Evolutionary conservation across 1,140 invertebrate species (phyloP), one percentile per base, ranked within the genome.

Genomic region (Nephotettix cincticeps): DNA sequence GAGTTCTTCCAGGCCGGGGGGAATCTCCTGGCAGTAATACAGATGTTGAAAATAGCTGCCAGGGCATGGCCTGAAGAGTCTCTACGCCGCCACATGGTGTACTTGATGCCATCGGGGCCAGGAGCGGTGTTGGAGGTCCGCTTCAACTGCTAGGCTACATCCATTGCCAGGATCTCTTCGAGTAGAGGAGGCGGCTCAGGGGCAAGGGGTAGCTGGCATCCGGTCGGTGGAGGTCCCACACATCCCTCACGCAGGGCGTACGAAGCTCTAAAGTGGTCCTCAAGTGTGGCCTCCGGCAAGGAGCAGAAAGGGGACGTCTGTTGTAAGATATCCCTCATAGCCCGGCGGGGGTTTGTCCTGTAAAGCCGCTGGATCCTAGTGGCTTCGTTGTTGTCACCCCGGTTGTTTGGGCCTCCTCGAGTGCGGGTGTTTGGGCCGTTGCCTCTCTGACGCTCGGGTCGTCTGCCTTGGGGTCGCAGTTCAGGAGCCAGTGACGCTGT

Each of bases 61-160:
- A 54, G 47, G 23, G 23, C 47, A 54, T 54, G 47, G 6, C 11
- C 11, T 54, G 11, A 21, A 11, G 47, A 17, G 36, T 40, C 36
- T 17, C 36, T 6, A 40, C 36, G 36, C 6, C 47, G 47, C 47
- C 47, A 54, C 11, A 14, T 21, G 4, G 9, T 21, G 23, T 54
- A 54, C 19, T 19, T 54, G 23, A 54, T 21, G 13, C 47, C 47
- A 21, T 54, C 47, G 4, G 47, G 47, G 47, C 47, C 47, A 21
- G 47, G 47, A 11, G 47, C 47, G 47, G 47, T 54, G 47, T 54
- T 54, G 47, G 47, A 54, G 11, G 47, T 54, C 47, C 47, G 47
- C 9, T 21, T 11, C 9, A 54, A 21, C 9, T n/a, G 21, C 13
- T 4, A 21, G 21, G 19, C 6, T 11, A 54, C 47, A 6, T 54